phyloP scores from a whole-genome alignment of 92 coral and sea anemone genomes.

The Zoanthus gigantus region DNA sequence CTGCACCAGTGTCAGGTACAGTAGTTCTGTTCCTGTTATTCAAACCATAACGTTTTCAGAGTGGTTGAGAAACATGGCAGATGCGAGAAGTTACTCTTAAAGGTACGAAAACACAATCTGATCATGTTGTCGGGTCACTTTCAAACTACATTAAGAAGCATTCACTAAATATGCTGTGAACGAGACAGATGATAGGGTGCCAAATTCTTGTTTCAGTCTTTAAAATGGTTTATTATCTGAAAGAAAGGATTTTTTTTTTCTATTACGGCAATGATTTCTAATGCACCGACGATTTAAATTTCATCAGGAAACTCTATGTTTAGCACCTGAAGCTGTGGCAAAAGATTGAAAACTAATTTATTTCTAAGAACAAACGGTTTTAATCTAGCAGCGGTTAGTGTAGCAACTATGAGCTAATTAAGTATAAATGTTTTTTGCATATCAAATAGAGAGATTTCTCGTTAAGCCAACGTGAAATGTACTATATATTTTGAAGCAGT shows the following conservation, averaged over 20 bases:
- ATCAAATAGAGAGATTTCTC: conserved; percentile 26
- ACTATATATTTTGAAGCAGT: conserved; percentile 16
- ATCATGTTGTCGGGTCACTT: conserved; percentile 22
- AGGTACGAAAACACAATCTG: conserved; percentile 14
- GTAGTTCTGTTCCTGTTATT: neutral
- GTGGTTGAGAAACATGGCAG: neutral
- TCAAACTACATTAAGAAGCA: conserved; percentile 11
- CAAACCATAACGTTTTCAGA: neutral
- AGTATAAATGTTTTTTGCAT: conserved; percentile 15
- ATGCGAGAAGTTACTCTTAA: neutral
- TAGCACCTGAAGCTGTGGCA: conserved; percentile 36
- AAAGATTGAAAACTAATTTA: conserved; percentile 44
- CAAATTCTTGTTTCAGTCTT: neutral
- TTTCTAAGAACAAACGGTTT: conserved; percentile 8
- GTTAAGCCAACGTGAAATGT: conserved; percentile 16
- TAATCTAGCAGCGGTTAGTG: conserved; percentile 36
- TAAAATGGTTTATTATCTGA: conserved; percentile 18
- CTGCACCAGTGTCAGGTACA: neutral
- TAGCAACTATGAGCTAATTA: conserved; percentile 2
- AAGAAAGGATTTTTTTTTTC: neutral
- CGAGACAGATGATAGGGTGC: conserved; percentile 29
- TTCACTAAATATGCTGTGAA: conserved; percentile 39
- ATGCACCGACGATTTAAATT: conserved; percentile 37
- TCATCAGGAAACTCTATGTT: conserved; percentile 17
- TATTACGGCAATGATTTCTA: neutral